Conservation (phyloP, 2,113 vertebrate genomes). For the Sphyrna mokarran region DNA sequence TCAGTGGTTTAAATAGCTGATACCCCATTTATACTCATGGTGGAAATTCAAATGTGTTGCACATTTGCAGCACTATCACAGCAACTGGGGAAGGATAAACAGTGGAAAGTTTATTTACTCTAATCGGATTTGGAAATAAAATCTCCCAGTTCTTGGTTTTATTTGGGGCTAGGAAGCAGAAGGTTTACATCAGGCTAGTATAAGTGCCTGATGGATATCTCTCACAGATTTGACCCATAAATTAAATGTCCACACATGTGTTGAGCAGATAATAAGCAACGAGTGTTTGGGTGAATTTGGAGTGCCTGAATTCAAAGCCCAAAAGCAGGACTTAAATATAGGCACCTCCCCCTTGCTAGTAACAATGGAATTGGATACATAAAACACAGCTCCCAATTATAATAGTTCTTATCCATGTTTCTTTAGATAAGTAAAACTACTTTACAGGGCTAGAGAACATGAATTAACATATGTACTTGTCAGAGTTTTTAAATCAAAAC, state of each 20-base stretch:
- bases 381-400: background rate
- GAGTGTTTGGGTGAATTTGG: conserved; percentile 22
- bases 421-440: background rate
- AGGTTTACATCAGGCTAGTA: conserved; percentile 5
- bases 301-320: conserved; percentile 6
- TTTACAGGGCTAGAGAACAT: no score
- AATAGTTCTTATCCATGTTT: background rate
- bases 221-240: conserved; percentile 34
- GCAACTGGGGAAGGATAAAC: conserved; percentile 33
- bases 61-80: conserved; percentile 31
- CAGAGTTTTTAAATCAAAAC: background rate
- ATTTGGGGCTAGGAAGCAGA: conserved; percentile 32
- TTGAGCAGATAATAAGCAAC: conserved; percentile 13
- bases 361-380: background rate
- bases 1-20: conserved; percentile 8
- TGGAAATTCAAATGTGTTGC: conserved; percentile 27
- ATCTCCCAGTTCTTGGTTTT: conserved; percentile 30
- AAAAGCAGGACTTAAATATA: background rate
- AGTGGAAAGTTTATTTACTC: conserved; percentile 29
- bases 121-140: conserved; percentile 36
- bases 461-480: background rate
- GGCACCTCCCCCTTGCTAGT: background rate
- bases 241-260: conserved; percentile 25
- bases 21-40: conserved; percentile 19
- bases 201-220: conserved; percentile 35